Evolutionary conservation across 2,113 vertebrate genomes (phyloP).

Genomic region (Hymenochirus boettgeri): DNA sequence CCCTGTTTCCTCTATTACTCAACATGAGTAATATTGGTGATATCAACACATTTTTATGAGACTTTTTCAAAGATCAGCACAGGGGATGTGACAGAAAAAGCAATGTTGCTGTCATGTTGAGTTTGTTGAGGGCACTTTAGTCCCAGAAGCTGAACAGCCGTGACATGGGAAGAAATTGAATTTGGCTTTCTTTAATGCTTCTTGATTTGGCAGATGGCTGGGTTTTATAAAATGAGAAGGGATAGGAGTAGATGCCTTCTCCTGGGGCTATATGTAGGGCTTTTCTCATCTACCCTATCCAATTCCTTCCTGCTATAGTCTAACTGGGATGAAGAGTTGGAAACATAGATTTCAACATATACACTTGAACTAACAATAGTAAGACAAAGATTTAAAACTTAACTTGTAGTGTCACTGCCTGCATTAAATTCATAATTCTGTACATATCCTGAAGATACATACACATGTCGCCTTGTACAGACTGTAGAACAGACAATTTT

Average conservation of each 20-base stretch:
- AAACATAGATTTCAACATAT: not conserved
- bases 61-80: constrained; percentile 63
- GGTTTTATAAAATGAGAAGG: constrained; percentile 58
- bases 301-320: not conserved
- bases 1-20: constrained; percentile 45
- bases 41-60: constrained; percentile 73
- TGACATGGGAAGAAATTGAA: constrained; percentile 68
- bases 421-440: no score
- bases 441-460: no score
- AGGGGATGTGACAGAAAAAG: constrained; percentile 72
- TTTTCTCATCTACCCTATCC: constrained; percentile 7
- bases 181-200: constrained; percentile 75
- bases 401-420: not conserved
- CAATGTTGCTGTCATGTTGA: constrained; percentile 82
- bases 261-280: constrained; percentile 20
- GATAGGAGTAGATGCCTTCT: constrained; percentile 54
- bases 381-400: not conserved
- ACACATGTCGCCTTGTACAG: no score
- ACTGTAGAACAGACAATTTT: no score
- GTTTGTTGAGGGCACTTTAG: constrained; percentile 71
- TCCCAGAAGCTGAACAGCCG: constrained; percentile 60
- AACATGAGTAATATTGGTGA: constrained; percentile 51
- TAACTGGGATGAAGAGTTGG: not conserved
- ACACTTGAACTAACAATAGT: not conserved
- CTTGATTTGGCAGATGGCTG: constrained; percentile 68